These are phyloP conservation scores for Acrossocheilus wenchowensis DNA, from an alignment of 2,797 vertebrate species.

Conservation along the genomic window DNA sequence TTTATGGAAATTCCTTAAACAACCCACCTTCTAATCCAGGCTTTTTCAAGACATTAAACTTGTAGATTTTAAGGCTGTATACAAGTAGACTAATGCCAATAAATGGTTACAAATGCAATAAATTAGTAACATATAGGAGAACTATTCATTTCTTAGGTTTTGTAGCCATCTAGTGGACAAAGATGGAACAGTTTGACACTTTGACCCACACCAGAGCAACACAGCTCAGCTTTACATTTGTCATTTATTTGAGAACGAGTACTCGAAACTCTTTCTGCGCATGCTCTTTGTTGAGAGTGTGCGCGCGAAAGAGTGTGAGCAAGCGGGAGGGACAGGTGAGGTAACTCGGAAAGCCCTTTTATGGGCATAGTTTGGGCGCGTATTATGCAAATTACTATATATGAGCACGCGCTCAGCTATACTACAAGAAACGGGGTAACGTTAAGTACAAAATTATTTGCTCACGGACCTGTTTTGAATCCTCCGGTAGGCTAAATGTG, in stretches of 20 bases:
- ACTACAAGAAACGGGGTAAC: neutral
- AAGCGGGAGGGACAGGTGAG: neutral
- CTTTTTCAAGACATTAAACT: neutral
- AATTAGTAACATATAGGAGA: neutral
- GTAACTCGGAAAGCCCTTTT: neutral
- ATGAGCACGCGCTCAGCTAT: neutral
- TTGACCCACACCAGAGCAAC: neutral
- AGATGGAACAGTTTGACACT: neutral
- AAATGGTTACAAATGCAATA: neutral
- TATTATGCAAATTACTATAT: neutral
- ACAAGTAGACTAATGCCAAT: too few relatives aligned
- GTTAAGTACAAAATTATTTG: neutral
- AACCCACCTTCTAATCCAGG: neutral
- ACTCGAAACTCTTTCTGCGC: neutral
- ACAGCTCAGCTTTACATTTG: neutral
- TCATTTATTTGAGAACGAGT: neutral
- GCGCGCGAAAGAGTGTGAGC: neutral
- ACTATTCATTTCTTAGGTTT: constrained; percentile 50
- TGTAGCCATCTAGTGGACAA: constrained; percentile 66
- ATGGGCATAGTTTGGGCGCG: neutral
- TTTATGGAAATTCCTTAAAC: neutral
- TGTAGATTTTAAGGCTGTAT: neutral
- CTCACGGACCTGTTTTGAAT: neutral
- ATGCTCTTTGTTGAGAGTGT: neutral
- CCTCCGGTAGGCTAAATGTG: neutral